Base-by-base conservation (phyloP, 2,797 vertebrate species). In the Chloroceryle inda region DNA sequence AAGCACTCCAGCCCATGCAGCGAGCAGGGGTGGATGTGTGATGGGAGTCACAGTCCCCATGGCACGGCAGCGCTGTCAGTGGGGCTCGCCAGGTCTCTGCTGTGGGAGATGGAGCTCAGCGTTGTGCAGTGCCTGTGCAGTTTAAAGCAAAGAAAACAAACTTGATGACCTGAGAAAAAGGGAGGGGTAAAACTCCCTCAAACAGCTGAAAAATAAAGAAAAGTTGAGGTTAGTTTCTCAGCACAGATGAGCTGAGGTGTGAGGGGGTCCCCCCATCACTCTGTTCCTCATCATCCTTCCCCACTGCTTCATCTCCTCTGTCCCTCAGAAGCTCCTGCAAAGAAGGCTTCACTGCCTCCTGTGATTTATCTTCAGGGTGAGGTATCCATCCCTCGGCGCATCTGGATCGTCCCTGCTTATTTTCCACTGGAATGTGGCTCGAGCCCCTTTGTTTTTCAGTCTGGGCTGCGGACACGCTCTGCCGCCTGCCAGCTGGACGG, bases 401-500 rank as follows among this genome's bases (percentile, higher is more conserved):
- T 92, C 91, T 96, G 96, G 80, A 77, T 76, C 27, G 14, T 96
- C 94, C 96, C 81, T 7, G 11, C 95, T 94, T 83, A 89, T 95
- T 98, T 98, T 98, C 98, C 97, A 58, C 93, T 85, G 74, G 74
- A 95, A 89, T 40, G 23, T 96, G 92, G 82, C 85, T 83, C 13
- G 13, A 96, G 88, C 95, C 47, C 88, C 94, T 97, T 95, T 93
- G 89, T 95, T 97, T 97, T 97, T 94, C 97, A 95, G 96, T 77
- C 96, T 97, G 95, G 94, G 93, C 92, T 96, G 79, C 22, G 91
- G 96, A 97, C 71, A 75, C 52, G 92, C 94, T 85, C 68, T 95
- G 89, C 93, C 8, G 24, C 56, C 82, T 97, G 98, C 98, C 98
- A 97, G 97, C 94, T 97, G 96, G 96, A 84, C 14, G 1, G 49